Base-by-base conservation (phyloP, 1,140 invertebrate species). In the Anadara kagoshimensis region DNA sequence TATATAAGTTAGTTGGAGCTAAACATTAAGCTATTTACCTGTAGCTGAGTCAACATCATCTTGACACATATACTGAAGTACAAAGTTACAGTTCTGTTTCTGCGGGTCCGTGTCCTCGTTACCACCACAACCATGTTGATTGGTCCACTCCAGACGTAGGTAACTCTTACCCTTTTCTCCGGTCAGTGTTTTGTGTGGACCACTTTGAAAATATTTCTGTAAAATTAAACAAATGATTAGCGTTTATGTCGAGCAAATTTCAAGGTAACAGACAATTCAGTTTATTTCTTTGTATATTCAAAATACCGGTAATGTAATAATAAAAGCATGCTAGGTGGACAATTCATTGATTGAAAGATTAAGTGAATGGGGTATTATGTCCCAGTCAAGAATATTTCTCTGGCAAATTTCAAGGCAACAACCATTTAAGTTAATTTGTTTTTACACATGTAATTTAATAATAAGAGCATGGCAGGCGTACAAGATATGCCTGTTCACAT, bases 171-270 rank as follows among this genome's bases (percentile, higher is more conserved):
- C 84, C 43, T 76, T 47, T 54, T 66, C 75, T 43, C 29, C 53
- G 11, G 24, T 51, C 12, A 49, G 26, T n/a, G 75, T 81, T n/a
- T 78, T 71, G 44, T 43, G 75, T 11, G 77, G 62, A 24, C 80
- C 84, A 82, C 88, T 89, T 78, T 88, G 86, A 72, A 89, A 89
- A 77, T 88, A 89, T 83, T 85, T 84, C 88, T 89, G 73, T 24
- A 85, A 78, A 56, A 69, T 29, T 20, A 72, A 57, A 51, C 22
- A 22, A 53, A 59, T 12, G 51, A 64, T 0, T 3, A 36, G 29
- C 2, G 0, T 24, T 12, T 10, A 20, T 18, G 11, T 54, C 18
- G 12, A 0, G 18, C 2, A 36, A 36, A 36, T 36, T 36, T 36
- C 29, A 68, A 22, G 18, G 22, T 24, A 18, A n/a, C 57, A 22